Evolutionary conservation across 2,797 vertebrate genomes (phyloP).

Genomic region (Gorsachius magnificus): DNA sequence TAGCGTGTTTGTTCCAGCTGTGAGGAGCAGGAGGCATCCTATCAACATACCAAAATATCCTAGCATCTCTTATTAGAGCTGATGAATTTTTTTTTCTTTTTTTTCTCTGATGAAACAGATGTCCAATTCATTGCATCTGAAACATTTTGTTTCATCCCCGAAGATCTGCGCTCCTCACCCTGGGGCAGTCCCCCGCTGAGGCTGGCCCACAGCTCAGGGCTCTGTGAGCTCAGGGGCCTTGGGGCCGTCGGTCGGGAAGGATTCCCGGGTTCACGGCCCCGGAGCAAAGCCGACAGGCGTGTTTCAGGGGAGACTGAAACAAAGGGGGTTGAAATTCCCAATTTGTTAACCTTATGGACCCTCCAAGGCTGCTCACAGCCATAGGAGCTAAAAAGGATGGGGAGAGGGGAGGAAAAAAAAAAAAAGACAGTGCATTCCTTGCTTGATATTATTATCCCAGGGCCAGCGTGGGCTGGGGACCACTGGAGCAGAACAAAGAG

Average conservation of each 20-base stretch:
- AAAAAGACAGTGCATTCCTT: background rate
- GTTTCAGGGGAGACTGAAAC: conserved; percentile 44
- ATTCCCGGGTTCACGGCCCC: background rate
- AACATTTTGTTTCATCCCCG: conserved; percentile 30
- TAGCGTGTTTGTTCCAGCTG: conserved; percentile 37
- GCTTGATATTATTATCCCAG: conserved; percentile 44
- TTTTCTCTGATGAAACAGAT: conserved; percentile 52
- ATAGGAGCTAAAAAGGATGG: conserved; percentile 27
- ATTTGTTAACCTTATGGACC: conserved; percentile 64
- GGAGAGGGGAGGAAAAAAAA: background rate
- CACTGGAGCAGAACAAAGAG: conserved; percentile 50
- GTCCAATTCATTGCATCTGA: conserved; percentile 51
- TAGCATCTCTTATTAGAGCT: conserved; percentile 53
- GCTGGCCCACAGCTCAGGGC: background rate
- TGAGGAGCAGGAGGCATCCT: conserved; percentile 48
- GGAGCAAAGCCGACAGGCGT: background rate
- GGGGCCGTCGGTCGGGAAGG: background rate
- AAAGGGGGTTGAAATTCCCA: conserved; percentile 56
- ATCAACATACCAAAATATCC: conserved; percentile 54
- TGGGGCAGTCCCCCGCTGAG: conserved; percentile 22
- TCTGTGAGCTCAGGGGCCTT: background rate
- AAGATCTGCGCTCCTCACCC: conserved; percentile 36
- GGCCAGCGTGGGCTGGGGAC: conserved; percentile 7
- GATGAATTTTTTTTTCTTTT: background rate
- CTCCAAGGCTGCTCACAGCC: conserved; percentile 9